Conservation (phyloP, 2,113 vertebrate species). For the Bambusicola thoracicus region DNA sequence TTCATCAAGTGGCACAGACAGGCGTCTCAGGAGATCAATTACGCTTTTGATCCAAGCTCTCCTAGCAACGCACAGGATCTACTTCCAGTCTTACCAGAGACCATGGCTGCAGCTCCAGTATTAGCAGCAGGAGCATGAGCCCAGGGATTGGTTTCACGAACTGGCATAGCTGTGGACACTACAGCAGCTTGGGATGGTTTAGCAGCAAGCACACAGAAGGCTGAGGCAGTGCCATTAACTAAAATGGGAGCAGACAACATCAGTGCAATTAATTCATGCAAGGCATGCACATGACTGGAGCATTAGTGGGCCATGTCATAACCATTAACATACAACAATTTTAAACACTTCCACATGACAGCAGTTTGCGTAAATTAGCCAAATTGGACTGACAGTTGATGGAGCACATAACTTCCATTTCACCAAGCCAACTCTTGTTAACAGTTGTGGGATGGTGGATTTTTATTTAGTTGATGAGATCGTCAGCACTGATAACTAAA, state of each 20-base stretch:
- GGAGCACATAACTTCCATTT: not conserved
- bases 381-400: not conserved
- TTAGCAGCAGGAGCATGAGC: conserved; percentile 85
- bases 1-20: conserved; percentile 22
- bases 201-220: conserved; percentile 86
- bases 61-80: conserved; percentile 27
- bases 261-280: conserved; percentile 81
- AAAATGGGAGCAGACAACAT: conserved; percentile 87
- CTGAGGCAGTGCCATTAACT: conserved; percentile 92
- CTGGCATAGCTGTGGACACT: conserved; percentile 88
- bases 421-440: not conserved
- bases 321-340: conserved; percentile 41
- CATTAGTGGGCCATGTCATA: conserved; percentile 46
- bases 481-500: not conserved
- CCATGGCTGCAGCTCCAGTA: conserved; percentile 77
- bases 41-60: conserved; percentile 67
- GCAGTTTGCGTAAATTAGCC: not conserved
- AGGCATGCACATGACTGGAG: conserved; percentile 55
- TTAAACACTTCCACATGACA: conserved; percentile 54
- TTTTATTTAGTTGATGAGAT: not conserved
- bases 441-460: not conserved
- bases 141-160: conserved; percentile 98
- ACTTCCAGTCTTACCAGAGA: conserved; percentile 83
- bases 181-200: conserved; percentile 82
- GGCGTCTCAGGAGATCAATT: conserved; percentile 33